These are phyloP conservation scores for Coreius guichenoti DNA, from an alignment of 2,797 vertebrate genomes.

Conservation along the genomic window DNA sequence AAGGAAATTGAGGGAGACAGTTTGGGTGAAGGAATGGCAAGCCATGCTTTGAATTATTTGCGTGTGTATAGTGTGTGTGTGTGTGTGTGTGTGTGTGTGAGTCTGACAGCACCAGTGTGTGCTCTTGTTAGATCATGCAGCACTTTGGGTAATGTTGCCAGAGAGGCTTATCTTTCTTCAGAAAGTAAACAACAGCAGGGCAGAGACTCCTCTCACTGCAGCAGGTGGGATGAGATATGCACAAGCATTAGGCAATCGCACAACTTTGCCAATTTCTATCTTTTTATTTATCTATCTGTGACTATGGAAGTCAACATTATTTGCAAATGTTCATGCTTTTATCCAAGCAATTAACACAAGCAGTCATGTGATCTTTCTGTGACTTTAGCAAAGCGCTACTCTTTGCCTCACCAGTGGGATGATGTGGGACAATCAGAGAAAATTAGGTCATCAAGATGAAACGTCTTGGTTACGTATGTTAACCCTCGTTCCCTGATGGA, in stretches of 20 bases:
- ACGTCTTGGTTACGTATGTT: too few relatives aligned
- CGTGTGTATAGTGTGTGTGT: neutral
- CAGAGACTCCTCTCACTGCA: conserved; percentile 30
- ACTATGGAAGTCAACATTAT: conserved; percentile 1
- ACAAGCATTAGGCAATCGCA: conserved; percentile 36
- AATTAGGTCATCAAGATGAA: neutral
- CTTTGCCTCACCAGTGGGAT: neutral
- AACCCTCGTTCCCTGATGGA: too few relatives aligned
- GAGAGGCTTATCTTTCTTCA: conserved; percentile 57
- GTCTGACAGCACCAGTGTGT: conserved; percentile 59
- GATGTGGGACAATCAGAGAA: neutral
- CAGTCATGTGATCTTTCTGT: neutral
- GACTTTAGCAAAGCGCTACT: neutral
- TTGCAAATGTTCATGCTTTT: conserved; percentile 8
- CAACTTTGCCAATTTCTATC: conserved; percentile 14
- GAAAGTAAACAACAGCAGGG: conserved; percentile 48
- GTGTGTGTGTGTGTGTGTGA: conserved; percentile 23
- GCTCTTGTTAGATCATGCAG: conserved; percentile 65
- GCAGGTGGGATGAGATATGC: conserved; percentile 46
- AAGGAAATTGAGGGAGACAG: conserved; percentile 27
- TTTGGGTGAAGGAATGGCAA: conserved; percentile 15
- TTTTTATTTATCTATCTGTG: conserved; percentile 9
- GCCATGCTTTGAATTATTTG: conserved; percentile 17
- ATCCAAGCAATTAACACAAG: conserved; percentile 6
- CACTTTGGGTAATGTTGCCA: conserved; percentile 68